Percentiles rank a stretch among this genome's conserved stretches.
Evolutionary conservation across 2,113 vertebrate species (phyloP).

Genomic region (Salvelinus sp.): DNA sequence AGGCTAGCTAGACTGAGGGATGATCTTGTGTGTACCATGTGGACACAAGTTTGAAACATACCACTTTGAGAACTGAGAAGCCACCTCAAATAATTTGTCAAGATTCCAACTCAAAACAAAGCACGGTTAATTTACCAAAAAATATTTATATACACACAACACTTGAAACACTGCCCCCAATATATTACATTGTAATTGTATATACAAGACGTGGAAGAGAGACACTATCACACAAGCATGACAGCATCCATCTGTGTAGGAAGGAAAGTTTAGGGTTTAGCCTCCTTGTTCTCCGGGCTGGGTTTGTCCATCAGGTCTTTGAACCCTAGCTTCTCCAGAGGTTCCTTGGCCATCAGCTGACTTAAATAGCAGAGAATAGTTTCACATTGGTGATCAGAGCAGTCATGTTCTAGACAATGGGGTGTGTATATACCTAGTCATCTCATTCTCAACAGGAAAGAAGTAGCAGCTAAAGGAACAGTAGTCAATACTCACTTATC

Average conservation of each 20-base stretch:
- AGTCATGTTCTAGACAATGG: neutral
- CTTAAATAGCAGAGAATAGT: conserved; percentile 60
- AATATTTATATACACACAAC: conserved; percentile 36
- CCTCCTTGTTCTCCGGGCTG: conserved; percentile 53
- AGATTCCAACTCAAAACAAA: neutral
- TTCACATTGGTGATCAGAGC: too few species aligned
- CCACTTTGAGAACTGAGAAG: neutral
- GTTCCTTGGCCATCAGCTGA: conserved; percentile 91
- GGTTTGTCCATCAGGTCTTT: conserved; percentile 78
- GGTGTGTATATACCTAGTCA: neutral
- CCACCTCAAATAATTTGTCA: neutral
- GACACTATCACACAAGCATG: neutral
- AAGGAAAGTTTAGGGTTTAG: conserved; percentile 45
- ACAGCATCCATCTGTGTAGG: neutral
- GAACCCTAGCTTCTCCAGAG: conserved; percentile 89
- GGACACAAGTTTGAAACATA: neutral
- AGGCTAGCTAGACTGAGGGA: neutral
- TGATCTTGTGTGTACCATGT: too few species aligned
- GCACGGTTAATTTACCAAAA: conserved; percentile 20
- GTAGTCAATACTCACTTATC: conserved; percentile 71
- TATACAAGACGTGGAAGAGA: conserved; percentile 23
- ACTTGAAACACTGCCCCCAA: conserved; percentile 5
- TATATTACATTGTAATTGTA: conserved; percentile 18
- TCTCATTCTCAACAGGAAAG: neutral
- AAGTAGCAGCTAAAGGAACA: too few species aligned